Percentiles rank a stretch among this genome's conserved stretches.
Evolutionary conservation across 2,888 invertebrate species (phyloP).

Genomic region (Lomographa bimaculata): DNA sequence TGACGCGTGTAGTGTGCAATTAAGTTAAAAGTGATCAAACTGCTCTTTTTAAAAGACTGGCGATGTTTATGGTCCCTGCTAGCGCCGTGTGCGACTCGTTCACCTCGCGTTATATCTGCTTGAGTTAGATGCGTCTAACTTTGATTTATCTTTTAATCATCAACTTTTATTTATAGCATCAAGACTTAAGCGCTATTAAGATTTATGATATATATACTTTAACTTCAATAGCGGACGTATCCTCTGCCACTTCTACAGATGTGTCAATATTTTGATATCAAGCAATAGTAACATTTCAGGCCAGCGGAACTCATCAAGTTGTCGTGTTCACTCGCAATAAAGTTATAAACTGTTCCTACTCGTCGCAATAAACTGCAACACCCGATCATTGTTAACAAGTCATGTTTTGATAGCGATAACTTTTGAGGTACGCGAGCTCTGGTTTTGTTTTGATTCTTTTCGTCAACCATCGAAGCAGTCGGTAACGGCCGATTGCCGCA

Average conservation of each 20-base stretch:
- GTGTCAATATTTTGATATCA: slow-evolving; percentile 48
- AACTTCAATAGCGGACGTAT: slow-evolving; percentile 12
- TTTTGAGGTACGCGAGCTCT: slow-evolving; percentile 18
- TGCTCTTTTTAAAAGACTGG: slow-evolving; percentile 19
- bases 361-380: slow-evolving; percentile 43
- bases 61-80: slow-evolving; percentile 24
- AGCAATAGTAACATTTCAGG: slow-evolving; percentile 32
- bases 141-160: slow-evolving; percentile 36
- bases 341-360: slow-evolving; percentile 51
- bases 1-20: too few relatives aligned
- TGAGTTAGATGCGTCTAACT: slow-evolving; percentile 35
- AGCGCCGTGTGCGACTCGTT: slow-evolving; percentile 33
- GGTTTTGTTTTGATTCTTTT: slow-evolving; percentile 12
- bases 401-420: slow-evolving; percentile 34
- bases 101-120: slow-evolving; percentile 31
- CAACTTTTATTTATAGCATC: slow-evolving; percentile 30
- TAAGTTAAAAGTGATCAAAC: slow-evolving; percentile 4
- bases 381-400: slow-evolving; percentile 21
- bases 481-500: slow-evolving; percentile 4
- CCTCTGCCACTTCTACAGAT: slow-evolving; percentile 30
- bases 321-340: slow-evolving; percentile 58
- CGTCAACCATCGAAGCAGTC: slow-evolving; percentile 5
- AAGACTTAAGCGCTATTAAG: slow-evolving; percentile 14
- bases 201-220: slow-evolving; percentile 26
- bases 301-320: slow-evolving; percentile 46